Evolutionary conservation across 2,113 vertebrate species (phyloP), one percentile per base, ranked within the genome.

Genomic region (Cavia porcellus): DNA sequence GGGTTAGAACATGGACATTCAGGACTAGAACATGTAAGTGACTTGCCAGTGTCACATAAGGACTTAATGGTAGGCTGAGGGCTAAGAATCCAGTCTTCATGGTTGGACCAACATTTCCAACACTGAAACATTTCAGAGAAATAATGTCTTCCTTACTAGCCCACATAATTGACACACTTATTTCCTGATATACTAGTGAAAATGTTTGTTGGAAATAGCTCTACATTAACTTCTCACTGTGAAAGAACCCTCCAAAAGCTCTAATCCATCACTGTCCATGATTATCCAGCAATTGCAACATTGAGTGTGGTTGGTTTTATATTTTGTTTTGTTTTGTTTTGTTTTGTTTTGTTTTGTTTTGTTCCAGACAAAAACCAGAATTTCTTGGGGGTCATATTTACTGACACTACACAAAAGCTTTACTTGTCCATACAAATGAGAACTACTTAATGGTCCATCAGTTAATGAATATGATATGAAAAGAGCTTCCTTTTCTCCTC

Each of bases 191-290:
- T n/a, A 94, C 59, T 47, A 86, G 45, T 72, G 24, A 84, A 94
- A 87, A 38, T 88, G 25, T n/a, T 93, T 96, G 81, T 85, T 68
- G 77, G 59, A 80, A 97, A 96, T 86, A 94, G 42, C 22, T 84
- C 47, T 87, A 47, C 64, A 66, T 96, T 95, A 97, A 96, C 38
- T 95, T 70, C 1, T 17, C 32, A 22, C 17, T n/a, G 0, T 52
- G 72, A 90, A 79, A 96, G 75, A 38, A 90, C 47, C 38, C 12
- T 55, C 42, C 28, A 50, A 96, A 96, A 88, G 45, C 17, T 85
- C n/a, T 70, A 93, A 95, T 94, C 32, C 82, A 92, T 94, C 92
- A 97, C 38, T 95, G 86, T 92, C 89, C 92, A 57, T 57, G 55
- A 86, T 86, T 19, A 47, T 80, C 22, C 5, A 85, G 66, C 19